A percentile compares a stretch with the other conserved stretches of the same genome.
These are phyloP conservation scores for Eristalis tenax DNA, from an alignment of 2,888 invertebrate genomes.

Conservation along the genomic window DNA sequence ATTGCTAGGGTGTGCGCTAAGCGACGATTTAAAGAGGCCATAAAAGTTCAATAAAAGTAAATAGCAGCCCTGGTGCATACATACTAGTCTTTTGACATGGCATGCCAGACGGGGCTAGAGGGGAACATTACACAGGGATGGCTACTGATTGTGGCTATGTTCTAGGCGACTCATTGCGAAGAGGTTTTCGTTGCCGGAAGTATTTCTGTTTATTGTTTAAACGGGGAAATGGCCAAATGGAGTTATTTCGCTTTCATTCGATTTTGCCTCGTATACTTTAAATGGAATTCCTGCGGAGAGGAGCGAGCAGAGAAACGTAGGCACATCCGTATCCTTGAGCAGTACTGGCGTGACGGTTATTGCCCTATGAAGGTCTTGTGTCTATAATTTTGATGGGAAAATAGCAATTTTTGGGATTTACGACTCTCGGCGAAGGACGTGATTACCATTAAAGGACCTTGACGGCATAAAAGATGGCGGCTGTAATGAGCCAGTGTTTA, in stretches of 20 bases:
- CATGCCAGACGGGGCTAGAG: neutral
- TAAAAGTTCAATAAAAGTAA: constrained; percentile 71
- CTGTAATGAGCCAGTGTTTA: neutral
- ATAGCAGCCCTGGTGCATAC: constrained; percentile 59
- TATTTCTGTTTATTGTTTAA: constrained; percentile 49
- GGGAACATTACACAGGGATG: neutral
- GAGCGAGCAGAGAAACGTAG: constrained; percentile 7
- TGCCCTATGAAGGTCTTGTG: neutral
- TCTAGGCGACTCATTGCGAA: constrained; percentile 23
- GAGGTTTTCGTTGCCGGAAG: constrained; percentile 44
- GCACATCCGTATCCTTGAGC: neutral
- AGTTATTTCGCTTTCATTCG: constrained; percentile 50
- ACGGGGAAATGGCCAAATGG: constrained; percentile 28
- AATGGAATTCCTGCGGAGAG: constrained; percentile 29
- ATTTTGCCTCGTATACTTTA: constrained; percentile 37
- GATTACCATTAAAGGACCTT: neutral
- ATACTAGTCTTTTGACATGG: neutral
- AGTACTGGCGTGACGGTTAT: neutral
- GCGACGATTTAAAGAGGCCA: constrained; percentile 70
- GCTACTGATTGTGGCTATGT: neutral
- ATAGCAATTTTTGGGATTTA: constrained; percentile 15
- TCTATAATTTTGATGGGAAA: constrained; percentile 4
- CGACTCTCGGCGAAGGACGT: neutral
- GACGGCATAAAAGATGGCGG: neutral
- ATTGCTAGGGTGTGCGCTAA: constrained; percentile 70